phyloP scores from a whole-genome alignment of 2,797 vertebrate genomes.

The Aldrovandia affinis region DNA sequence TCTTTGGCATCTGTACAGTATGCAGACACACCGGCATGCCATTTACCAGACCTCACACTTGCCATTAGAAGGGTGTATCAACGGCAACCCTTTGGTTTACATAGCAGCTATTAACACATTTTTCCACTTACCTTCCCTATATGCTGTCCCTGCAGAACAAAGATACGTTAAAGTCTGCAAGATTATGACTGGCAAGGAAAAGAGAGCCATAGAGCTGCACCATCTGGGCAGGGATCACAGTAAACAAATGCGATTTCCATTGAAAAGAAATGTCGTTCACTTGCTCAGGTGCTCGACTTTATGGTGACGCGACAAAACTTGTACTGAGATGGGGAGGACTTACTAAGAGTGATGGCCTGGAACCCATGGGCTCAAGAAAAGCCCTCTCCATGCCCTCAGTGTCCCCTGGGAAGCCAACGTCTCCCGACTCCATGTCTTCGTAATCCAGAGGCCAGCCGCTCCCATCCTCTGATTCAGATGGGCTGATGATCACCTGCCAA shows the following conservation, averaged over 20 bases:
- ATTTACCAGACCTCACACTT: constrained; percentile 24
- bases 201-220: background rate
- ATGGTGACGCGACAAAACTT: background rate
- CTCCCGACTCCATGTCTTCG: constrained; percentile 82
- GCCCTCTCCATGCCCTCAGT: constrained; percentile 62
- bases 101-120: constrained; percentile 1
- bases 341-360: constrained; percentile 71
- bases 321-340: constrained; percentile 44
- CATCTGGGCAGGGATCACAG: background rate
- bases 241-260: constrained; percentile 1
- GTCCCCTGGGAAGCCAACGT: constrained; percentile 75
- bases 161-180: background rate
- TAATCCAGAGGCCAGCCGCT: constrained; percentile 80
- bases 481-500: constrained; percentile 84
- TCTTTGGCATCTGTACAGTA: constrained; percentile 38
- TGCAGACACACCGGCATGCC: constrained; percentile 41
- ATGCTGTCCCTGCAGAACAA: constrained; percentile 20
- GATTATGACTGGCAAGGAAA: background rate
- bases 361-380: constrained; percentile 47
- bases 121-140: constrained; percentile 43
- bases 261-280: background rate
- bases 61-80: constrained; percentile 13
- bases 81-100: constrained; percentile 12
- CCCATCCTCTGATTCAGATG: constrained; percentile 76
- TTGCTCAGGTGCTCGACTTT: background rate